Evolutionary conservation across 2,113 vertebrate species (phyloP).

Genomic region (Macaca mulatta): DNA sequence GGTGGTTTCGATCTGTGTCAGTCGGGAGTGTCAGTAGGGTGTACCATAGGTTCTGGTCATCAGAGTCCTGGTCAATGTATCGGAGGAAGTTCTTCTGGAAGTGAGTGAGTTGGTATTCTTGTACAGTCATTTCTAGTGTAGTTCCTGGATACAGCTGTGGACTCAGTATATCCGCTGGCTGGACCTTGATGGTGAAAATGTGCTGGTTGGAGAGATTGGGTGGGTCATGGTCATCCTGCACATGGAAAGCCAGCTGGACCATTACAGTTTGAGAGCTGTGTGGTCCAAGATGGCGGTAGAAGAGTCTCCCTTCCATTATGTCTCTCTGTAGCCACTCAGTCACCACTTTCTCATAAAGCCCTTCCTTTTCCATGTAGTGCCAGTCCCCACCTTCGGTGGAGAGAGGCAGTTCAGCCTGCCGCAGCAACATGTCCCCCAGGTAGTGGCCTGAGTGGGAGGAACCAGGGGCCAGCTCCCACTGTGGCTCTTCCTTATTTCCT

Average conservation of each 20-base stretch:
- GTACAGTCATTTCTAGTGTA: slow-evolving; percentile 80
- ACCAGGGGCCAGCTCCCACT: not conserved
- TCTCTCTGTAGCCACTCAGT: slow-evolving; percentile 89
- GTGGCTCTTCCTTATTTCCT: not conserved
- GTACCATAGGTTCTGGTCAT: slow-evolving; percentile 80
- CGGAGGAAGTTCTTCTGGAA: slow-evolving; percentile 77
- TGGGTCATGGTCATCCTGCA: slow-evolving; percentile 89
- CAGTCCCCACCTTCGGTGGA: slow-evolving; percentile 70
- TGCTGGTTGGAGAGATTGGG: slow-evolving; percentile 85
- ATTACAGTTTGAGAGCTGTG: slow-evolving; percentile 82
- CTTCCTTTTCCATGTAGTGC: slow-evolving; percentile 84
- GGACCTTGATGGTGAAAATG: slow-evolving; percentile 73
- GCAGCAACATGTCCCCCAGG: slow-evolving; percentile 84
- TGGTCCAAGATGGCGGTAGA: slow-evolving; percentile 85
- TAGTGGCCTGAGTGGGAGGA: slow-evolving; percentile 37
- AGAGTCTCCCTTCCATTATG: slow-evolving; percentile 88
- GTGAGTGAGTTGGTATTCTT: slow-evolving; percentile 79
- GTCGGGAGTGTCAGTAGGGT: slow-evolving; percentile 75
- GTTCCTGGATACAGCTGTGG: slow-evolving; percentile 78
- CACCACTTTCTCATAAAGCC: slow-evolving; percentile 88
- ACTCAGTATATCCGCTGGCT: slow-evolving; percentile 74
- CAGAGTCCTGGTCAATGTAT: slow-evolving; percentile 79
- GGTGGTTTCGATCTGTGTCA: slow-evolving; percentile 79
- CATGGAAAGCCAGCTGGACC: slow-evolving; percentile 83
- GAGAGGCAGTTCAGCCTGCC: slow-evolving; percentile 81